phyloP scores from a whole-genome alignment of 2,113 vertebrate genomes.

The Passer domesticus region DNA sequence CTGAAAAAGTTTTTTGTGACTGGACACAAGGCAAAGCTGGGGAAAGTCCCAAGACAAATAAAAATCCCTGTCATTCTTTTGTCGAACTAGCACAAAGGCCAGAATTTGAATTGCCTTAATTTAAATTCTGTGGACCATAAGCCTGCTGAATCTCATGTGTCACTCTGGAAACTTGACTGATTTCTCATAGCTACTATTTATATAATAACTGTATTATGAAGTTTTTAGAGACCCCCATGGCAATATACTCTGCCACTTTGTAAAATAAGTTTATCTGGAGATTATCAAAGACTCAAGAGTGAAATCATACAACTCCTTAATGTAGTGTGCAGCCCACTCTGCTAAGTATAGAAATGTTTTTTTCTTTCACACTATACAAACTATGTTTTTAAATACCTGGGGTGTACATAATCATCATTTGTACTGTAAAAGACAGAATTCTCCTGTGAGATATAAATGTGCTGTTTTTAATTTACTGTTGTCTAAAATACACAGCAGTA shows the following conservation, averaged over 20 bases:
- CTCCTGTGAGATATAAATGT: background rate
- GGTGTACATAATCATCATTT: background rate
- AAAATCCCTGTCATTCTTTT: conserved; percentile 24
- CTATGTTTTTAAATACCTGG: background rate
- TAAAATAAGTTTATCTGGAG: conserved; percentile 33
- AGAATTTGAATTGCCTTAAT: conserved; percentile 32
- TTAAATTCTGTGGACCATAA: conserved; percentile 43
- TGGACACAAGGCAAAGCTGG: background rate
- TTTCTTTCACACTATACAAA: background rate
- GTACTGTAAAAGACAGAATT: background rate
- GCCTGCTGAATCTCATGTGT: conserved; percentile 19
- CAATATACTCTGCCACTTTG: background rate
- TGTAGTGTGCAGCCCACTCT: background rate
- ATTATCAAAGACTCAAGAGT: conserved; percentile 6
- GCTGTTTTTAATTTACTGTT: conserved; percentile 35
- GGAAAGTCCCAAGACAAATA: conserved; percentile 15
- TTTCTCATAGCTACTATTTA: conserved; percentile 40
- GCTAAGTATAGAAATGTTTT: background rate
- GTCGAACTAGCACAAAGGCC: background rate
- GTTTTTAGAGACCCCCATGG: conserved; percentile 24
- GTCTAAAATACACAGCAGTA: background rate
- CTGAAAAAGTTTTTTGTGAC: background rate
- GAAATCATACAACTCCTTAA: background rate
- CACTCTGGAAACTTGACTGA: conserved; percentile 4
- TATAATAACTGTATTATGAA: conserved; percentile 16